phyloP scores from a whole-genome alignment of 2,113 vertebrate species.

The Polypterus senegalus region DNA sequence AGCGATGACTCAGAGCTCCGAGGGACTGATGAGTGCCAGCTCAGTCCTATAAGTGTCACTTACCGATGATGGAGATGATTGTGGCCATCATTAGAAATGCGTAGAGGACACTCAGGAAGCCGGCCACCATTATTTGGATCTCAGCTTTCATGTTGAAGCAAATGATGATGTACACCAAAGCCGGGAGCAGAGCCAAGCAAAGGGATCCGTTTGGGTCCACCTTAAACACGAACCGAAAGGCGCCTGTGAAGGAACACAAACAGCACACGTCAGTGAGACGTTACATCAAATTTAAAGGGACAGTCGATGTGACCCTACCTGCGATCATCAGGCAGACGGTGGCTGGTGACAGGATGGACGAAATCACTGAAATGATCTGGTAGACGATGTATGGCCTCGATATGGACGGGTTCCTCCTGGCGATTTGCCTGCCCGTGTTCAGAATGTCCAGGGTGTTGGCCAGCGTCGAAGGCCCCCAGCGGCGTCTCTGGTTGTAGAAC shows the following conservation, averaged over 20 bases:
- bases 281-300: too few relatives aligned
- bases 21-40: conserved; percentile 11
- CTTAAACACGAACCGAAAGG: not conserved
- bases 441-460: conserved; percentile 45
- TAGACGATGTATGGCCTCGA: conserved; percentile 51
- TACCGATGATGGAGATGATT: conserved; percentile 37
- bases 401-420: conserved; percentile 41
- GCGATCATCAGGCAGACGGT: conserved; percentile 40
- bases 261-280: too few relatives aligned
- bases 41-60: not conserved
- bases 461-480: conserved; percentile 51
- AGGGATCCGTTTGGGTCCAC: conserved; percentile 15
- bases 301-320: conserved; percentile 3
- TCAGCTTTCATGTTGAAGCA: conserved; percentile 42
- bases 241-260: too few relatives aligned
- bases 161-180: conserved; percentile 31
- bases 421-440: conserved; percentile 21
- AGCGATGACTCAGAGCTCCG: conserved; percentile 16
- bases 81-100: conserved; percentile 45
- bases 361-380: conserved; percentile 35
- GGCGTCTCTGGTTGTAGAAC: conserved; percentile 49
- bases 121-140: conserved; percentile 42
- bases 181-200: conserved; percentile 32
- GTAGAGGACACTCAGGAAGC: conserved; percentile 35
- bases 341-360: conserved; percentile 39